Base-by-base conservation (phyloP, 2,888 invertebrate species). In the Pterostichus niger region DNA sequence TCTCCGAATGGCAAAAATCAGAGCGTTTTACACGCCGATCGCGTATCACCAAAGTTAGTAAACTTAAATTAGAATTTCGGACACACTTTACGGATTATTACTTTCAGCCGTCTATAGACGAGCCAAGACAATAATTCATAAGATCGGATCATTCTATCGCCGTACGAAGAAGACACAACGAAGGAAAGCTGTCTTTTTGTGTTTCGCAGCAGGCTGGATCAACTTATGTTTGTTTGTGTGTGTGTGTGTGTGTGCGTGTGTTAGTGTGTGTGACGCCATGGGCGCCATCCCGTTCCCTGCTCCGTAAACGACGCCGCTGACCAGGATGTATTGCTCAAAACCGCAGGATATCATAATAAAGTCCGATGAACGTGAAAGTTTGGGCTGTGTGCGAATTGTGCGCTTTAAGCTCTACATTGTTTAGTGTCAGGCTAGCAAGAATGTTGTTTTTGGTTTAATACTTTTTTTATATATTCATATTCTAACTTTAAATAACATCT, bases 81-180 rank as follows among this genome's bases (percentile, higher is more conserved):
- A 54, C 77, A 77, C 77, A 77, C 77, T 77, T 77, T 54, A 56
- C 77, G 77, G 77, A 77, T 77, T 77, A 77, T 77, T 77, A 77
- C 54, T 77, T 77, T 77, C 56, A 44, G 44, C 3, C 77, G 77
- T 77, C 31, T 77, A 35, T 54, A 77, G 54, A 77, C 77, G 77
- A 35, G 44, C 10, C 54, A 7, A 33, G 77, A 54, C 77, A 77
- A 77, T 77, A 77, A 77, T 77, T 77, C 77, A 77, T 77, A 77
- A 77, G 77, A 77, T 24, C 77, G 77, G 77, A 77, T 77, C 56
- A 77, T 54, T 77, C 40, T 77, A 40, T 77, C 35, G 33, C 11
- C 71, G 71, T 17, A 10, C 6, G 59, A 49, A 61, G 59, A 77
- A 78, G 61, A 78, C 61, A 61, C 49, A 61, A 61, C 40, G 59